These are phyloP conservation scores for Sebastes kiyomatsui DNA, from an alignment of 2,797 vertebrate genomes.

Conservation along the genomic window DNA sequence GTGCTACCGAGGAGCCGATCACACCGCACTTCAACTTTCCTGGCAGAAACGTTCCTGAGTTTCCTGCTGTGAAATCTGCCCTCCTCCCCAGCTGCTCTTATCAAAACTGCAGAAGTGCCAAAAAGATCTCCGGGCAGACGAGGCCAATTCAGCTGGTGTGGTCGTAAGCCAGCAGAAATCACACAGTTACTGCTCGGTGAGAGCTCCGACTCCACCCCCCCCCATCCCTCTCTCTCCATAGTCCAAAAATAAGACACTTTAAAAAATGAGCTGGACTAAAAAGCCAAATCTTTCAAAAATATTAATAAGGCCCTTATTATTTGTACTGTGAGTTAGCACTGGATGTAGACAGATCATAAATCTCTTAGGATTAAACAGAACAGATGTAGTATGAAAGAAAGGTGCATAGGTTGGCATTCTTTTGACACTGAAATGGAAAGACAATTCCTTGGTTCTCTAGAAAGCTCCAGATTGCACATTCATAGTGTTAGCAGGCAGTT, in stretches of 20 bases:
- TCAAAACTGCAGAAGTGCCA: slow-evolving; percentile 62
- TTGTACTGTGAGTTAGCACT: slow-evolving; percentile 39
- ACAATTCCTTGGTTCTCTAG: slow-evolving; percentile 63
- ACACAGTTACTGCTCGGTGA: neutral
- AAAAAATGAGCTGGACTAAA: slow-evolving; percentile 35
- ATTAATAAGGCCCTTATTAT: slow-evolving; percentile 68
- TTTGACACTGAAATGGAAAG: slow-evolving; percentile 64
- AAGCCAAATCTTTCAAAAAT: slow-evolving; percentile 26
- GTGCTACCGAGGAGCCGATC: slow-evolving; percentile 23
- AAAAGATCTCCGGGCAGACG: slow-evolving; percentile 46
- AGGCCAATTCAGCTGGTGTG: slow-evolving; percentile 49
- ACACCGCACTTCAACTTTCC: slow-evolving; percentile 49
- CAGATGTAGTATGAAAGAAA: slow-evolving; percentile 51
- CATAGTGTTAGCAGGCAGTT: slow-evolving; percentile 59
- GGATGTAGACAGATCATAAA: slow-evolving; percentile 4
- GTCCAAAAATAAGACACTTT: slow-evolving; percentile 65
- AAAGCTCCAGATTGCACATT: slow-evolving; percentile 79
- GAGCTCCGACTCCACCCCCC: neutral
- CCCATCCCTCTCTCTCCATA: neutral
- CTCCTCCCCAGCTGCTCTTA: slow-evolving; percentile 70
- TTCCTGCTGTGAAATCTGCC: slow-evolving; percentile 69
- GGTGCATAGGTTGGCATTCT: slow-evolving; percentile 76
- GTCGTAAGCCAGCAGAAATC: slow-evolving; percentile 43
- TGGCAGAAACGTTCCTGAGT: slow-evolving; percentile 74
- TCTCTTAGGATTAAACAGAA: slow-evolving; percentile 13